Evolutionary conservation across 1,140 invertebrate genomes (phyloP), one percentile per base, ranked within the genome.

Genomic region (Patella vulgata): DNA sequence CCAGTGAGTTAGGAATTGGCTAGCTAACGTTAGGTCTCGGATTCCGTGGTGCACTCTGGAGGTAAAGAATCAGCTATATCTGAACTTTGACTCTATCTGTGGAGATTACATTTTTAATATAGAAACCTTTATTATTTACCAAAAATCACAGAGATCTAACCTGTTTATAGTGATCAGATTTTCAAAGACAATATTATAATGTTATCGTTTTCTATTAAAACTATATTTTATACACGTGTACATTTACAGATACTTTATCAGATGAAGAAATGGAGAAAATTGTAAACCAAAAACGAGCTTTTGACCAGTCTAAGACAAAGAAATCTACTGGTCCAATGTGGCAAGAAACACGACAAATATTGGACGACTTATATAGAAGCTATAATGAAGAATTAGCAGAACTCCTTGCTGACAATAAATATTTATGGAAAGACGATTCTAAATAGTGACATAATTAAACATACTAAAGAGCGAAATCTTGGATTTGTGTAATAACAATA

Each of bases 351-450:
- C 43, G 63, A 5, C n/a, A 9, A 4, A 8, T 66, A 1, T 59
- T 66, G 27, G 52, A 53, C 23, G 31, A 47, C 11, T 66, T 60
- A 31, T 60, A 60, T 36, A 30, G 25, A 21, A 14, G 36, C 21
- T 55, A 48, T 21, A 66, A 60, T 52, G n/a, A 25, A 43, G 44
- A 66, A 19, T 46, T 66, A 44, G 53, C 51, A 11, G 27, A 23
- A 6, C n/a, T 66, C 4, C 44, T 66, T 11, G 28, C 23, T 1
- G 58, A 66, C 21, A n/a, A 56, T 3, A 30, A 43, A 4, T 66
- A 54, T 36, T 17, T 60, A 36, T 66, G 63, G 63, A 27, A 44
- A 12, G 53, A 57, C n/a, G n/a, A n/a, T n/a, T n/a, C n/a, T n/a
- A n/a, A n/a, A n/a, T n/a, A n/a, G n/a, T n/a, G n/a, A n/a, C n/a